Base-by-base conservation (phyloP, 1,140 invertebrate species). In the Camponotus vicinus region DNA sequence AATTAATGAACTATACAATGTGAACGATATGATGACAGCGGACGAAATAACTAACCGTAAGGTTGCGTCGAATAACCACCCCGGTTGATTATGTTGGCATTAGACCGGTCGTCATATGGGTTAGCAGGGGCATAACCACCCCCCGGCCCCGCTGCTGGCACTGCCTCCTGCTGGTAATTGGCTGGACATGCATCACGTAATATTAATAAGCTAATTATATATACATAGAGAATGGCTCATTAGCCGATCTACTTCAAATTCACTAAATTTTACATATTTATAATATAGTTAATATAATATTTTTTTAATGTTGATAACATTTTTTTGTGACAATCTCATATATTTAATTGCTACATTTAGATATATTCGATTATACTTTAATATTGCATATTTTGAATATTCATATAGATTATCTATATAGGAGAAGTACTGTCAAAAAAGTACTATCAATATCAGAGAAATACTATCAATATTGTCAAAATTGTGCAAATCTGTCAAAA, bases 101-200 rank as follows among this genome's bases (percentile, higher is more conserved):
- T 94, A 92, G 92, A 92, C 89, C 88, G 92, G 88, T 93, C 93
- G 75, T 93, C 92, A 83, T 94, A 93, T 49, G 88, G 88, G 69
- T 93, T 90, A 79, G 80, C 86, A 86, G 91, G 87, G 86, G 91
- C 88, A 90, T 92, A 93, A 91, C 84, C 90, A 86, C 78, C 89
- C 70, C 89, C 92, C 66, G 88, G 87, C 11, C 90, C 75, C 75
- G 87, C 77, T 77, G 85, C 85, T 86, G 88, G 89, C 61, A 93
- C 93, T 92, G 92, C 90, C 90, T 93, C 93, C 89, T 94, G 93
- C 88, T 94, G 93, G 82, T 94, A 94, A 92, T 86, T 89, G 37
- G 91, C 93, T 94, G 88, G 78, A 88, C 90, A 92, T 79, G 87
- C 73, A 91, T 90, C 85, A 91, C 75, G 69, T 82, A 32, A 83